Evolutionary conservation across 1,140 invertebrate species (phyloP), one percentile per base, ranked within the genome.

Genomic region (Hesperophylax magnus): DNA sequence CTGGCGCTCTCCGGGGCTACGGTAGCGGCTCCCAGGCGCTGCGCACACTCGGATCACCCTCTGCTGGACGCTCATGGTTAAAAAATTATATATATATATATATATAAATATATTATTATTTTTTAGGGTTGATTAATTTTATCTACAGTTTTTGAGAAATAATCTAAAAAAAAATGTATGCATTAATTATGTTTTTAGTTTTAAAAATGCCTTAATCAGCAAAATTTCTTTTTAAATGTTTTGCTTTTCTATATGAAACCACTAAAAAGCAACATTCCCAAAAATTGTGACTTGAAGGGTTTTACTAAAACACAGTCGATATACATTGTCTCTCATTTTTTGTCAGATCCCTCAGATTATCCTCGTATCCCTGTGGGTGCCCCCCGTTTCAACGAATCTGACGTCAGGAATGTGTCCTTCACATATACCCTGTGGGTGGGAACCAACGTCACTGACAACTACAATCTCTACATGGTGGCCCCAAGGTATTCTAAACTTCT

Each of bases 391-490:
- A 93, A 93, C 85, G 93, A 94, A 78, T 92, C 92, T 1, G 93
- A 93, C 54, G 90, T 90, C 15, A 89, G 92, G 53, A 94, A 94
- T 84, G 93, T 95, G 1, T 94, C 94, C 71, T 93, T 96, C 61
- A 95, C 94, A 0, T 97, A 97, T 87, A 95, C 95, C 0, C 89
- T 97, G 5, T 97, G 96, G 96, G 93, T 97, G 6, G 95, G 95
- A 60, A 95, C 94, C 72, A 95, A 96, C 85, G 93, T 96, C 9
- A 94, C 94, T 34, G 93, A 94, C 83, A 95, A 93, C 84, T 93
- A 93, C 85, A 94, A 94, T 15, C 87, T 95, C 53, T 92, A 90
- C 11, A 89, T 96, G 82, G 91, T 91, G 0, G 93, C 94, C 3
- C 92, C 93, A 5, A 92, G 88, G 89, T 90, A 85, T n/a, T n/a